phyloP scores from a whole-genome alignment of 2,113 vertebrate genomes.

The Leuciscus idus region DNA sequence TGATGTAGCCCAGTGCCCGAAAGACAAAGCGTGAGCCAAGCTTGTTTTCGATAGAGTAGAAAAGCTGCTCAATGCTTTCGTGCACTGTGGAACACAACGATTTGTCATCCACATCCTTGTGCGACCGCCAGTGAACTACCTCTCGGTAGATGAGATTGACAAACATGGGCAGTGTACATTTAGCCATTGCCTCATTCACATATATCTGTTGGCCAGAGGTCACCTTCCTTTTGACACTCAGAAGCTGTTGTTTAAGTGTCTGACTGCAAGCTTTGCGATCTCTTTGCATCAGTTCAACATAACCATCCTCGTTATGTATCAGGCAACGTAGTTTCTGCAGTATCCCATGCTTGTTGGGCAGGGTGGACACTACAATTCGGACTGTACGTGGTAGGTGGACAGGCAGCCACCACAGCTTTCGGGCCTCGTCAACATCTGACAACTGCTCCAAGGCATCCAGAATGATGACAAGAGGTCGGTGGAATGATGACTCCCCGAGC shows the following conservation, averaged over 20 bases:
- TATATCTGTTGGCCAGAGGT: slow-evolving; percentile 99
- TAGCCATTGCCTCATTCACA: slow-evolving; percentile 94
- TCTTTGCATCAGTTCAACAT: slow-evolving; percentile 88
- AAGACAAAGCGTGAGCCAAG: slow-evolving; percentile 88
- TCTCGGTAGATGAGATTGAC: slow-evolving; percentile 96
- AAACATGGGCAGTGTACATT: slow-evolving; percentile 98
- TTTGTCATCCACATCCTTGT: slow-evolving; percentile 94
- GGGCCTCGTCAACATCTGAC: slow-evolving; percentile 89
- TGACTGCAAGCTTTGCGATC: slow-evolving; percentile 97
- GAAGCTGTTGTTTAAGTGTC: slow-evolving; percentile 94
- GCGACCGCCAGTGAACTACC: slow-evolving; percentile 93
- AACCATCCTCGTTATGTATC: slow-evolving; percentile 89
- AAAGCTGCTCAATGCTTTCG: slow-evolving; percentile 95
- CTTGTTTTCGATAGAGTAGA: slow-evolving; percentile 91
- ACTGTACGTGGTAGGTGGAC: slow-evolving; percentile 91
- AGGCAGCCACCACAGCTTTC: slow-evolving; percentile 98
- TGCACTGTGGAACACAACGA: slow-evolving; percentile 95
- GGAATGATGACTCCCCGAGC: slow-evolving; percentile 90
- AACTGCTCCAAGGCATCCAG: slow-evolving; percentile 94
- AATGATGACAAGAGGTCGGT: slow-evolving; percentile 91
- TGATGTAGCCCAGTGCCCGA: slow-evolving; percentile 94
- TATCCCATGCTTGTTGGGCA: slow-evolving; percentile 96
- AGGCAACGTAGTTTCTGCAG: slow-evolving; percentile 93
- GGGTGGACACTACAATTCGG: slow-evolving; percentile 91
- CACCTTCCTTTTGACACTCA: slow-evolving; percentile 93